A percentile compares a stretch with the other conserved stretches of the same genome.
Evolutionary conservation across 1,140 invertebrate species (phyloP).

Genomic region (Hypothenemus hampei): DNA sequence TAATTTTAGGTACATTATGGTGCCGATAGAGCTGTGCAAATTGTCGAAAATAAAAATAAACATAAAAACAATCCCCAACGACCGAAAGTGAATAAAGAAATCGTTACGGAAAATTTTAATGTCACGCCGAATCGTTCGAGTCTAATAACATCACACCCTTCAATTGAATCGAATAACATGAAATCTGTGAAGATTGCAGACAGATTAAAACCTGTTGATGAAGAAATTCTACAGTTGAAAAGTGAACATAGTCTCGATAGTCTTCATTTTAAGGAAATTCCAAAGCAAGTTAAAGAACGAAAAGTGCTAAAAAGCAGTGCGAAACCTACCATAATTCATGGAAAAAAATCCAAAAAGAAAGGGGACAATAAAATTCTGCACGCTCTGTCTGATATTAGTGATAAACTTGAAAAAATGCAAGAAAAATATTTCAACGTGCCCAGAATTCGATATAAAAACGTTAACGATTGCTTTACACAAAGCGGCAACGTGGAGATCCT

Average conservation of each 20-base stretch:
- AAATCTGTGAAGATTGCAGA: slow-evolving; percentile 1
- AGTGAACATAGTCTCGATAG: background rate
- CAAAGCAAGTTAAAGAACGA: background rate
- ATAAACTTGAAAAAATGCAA: slow-evolving; percentile 14
- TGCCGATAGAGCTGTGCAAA: slow-evolving; percentile 9
- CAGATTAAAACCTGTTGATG: slow-evolving; percentile 5
- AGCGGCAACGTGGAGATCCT: slow-evolving; percentile 24
- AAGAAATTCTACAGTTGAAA: background rate
- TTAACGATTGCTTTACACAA: slow-evolving; percentile 26
- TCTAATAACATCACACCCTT: background rate
- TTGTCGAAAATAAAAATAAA: slow-evolving; percentile 15
- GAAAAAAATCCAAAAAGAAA: slow-evolving; percentile 1
- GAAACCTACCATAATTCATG: background rate
- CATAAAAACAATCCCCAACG: slow-evolving; percentile 3
- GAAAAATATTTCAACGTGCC: slow-evolving; percentile 33
- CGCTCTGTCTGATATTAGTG: slow-evolving; percentile 8
- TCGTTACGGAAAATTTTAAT: slow-evolving; percentile 5
- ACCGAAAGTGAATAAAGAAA: slow-evolving; percentile 6
- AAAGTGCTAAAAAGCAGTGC: background rate
- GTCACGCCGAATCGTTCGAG: background rate
- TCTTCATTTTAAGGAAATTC: background rate
- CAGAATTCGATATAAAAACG: slow-evolving; percentile 24
- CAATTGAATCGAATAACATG: background rate
- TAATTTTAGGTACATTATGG: slow-evolving; percentile 8
- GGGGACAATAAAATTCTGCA: slow-evolving; percentile 3